A percentile compares a stretch with the other conserved stretches of the same genome.
These are phyloP conservation scores for Eledone cirrhosa DNA, from an alignment of 2,888 invertebrate species.

Conservation along the genomic window DNA sequence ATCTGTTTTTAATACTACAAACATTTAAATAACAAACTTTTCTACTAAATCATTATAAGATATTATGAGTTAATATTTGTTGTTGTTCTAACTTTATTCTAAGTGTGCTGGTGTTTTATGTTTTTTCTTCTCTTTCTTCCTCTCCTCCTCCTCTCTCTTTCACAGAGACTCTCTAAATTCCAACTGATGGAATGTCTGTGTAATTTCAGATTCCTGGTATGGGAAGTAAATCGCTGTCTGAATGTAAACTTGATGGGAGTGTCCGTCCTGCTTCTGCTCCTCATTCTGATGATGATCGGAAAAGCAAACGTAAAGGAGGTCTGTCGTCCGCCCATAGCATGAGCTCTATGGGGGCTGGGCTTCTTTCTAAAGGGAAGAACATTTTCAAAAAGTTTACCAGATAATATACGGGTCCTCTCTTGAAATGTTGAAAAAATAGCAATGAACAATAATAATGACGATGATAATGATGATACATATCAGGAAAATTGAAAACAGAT, in stretches of 20 bases:
- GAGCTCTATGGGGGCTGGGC: slow-evolving; percentile 7
- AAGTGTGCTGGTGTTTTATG: too few relatives aligned
- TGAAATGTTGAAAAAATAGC: too few relatives aligned
- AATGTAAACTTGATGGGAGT: slow-evolving; percentile 26
- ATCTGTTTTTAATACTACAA: too few relatives aligned
- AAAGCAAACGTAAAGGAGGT: slow-evolving; percentile 52
- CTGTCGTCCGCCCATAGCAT: slow-evolving; percentile 33
- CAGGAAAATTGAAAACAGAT: background rate
- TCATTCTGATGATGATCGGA: slow-evolving; percentile 45
- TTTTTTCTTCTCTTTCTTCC: too few relatives aligned
- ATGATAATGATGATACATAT: background rate
- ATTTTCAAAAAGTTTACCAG: slow-evolving; percentile 61
- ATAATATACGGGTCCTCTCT: slow-evolving; percentile 37
- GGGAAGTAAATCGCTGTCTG: slow-evolving; percentile 12
- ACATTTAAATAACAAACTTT: too few relatives aligned
- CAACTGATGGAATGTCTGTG: too few relatives aligned
- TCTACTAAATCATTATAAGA: too few relatives aligned
- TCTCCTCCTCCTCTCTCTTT: too few relatives aligned
- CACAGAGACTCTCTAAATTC: too few relatives aligned
- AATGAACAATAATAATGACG: background rate
- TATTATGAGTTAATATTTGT: too few relatives aligned
- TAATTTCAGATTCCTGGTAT: slow-evolving; percentile 7
- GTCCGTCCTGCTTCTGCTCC: slow-evolving; percentile 26
- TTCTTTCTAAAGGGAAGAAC: slow-evolving; percentile 58
- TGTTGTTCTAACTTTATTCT: too few relatives aligned